Evolutionary conservation across 2,797 vertebrate species (phyloP).

Genomic region (Coluber constrictor): DNA sequence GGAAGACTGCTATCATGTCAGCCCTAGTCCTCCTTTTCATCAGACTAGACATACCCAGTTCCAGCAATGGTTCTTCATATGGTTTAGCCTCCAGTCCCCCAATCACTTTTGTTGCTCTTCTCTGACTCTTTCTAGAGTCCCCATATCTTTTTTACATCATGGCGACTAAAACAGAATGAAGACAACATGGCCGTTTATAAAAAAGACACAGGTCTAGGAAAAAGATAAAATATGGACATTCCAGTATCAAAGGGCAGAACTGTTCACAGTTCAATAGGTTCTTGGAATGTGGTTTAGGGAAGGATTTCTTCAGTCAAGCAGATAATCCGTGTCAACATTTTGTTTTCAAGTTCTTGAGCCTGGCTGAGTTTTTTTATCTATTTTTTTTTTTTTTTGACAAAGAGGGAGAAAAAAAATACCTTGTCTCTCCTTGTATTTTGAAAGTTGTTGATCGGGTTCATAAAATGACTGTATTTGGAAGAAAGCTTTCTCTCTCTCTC

Average conservation of each 20-base stretch:
- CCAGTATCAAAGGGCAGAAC: constrained; percentile 38
- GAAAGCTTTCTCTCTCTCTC: constrained; percentile 57
- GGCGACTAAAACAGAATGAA: constrained; percentile 24
- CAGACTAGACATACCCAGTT: too few relatives aligned
- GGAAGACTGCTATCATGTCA: too few relatives aligned
- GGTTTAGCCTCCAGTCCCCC: too few relatives aligned
- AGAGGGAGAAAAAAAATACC: too few relatives aligned
- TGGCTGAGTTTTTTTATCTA: constrained; percentile 61
- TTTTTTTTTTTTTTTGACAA: too few relatives aligned
- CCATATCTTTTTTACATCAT: too few relatives aligned
- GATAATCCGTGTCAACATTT: constrained; percentile 65
- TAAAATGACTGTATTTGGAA: constrained; percentile 72
- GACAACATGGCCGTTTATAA: constrained; percentile 28
- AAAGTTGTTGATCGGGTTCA: constrained; percentile 70
- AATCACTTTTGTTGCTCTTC: too few relatives aligned
- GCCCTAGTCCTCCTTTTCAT: too few relatives aligned
- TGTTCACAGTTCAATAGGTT: constrained; percentile 13
- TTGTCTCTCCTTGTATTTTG: constrained; percentile 59
- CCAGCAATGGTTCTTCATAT: too few relatives aligned
- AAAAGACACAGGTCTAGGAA: constrained; percentile 17
- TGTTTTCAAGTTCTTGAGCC: constrained; percentile 63
- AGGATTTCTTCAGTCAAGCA: constrained; percentile 47
- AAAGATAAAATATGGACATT: constrained; percentile 36
- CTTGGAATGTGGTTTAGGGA: constrained; percentile 31
- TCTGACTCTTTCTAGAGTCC: too few relatives aligned